Evolutionary conservation across 2,797 vertebrate genomes (phyloP), one percentile per base, ranked within the genome.

Genomic region (Eulemur mongoz): DNA sequence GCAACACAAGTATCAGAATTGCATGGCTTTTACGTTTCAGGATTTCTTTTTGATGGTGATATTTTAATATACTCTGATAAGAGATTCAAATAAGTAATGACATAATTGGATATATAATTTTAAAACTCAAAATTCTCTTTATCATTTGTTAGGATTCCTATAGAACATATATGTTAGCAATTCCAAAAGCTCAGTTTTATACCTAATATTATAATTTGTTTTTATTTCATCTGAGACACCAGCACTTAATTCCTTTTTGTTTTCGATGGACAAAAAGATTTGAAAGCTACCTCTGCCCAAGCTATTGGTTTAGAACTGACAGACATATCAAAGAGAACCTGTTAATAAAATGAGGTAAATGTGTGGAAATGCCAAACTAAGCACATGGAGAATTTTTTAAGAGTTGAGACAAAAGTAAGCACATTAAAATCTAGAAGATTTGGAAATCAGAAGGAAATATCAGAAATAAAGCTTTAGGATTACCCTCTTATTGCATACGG

Each of bases 41-140:
- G 27, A 54, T 82, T 97, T 93, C 23, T 88, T 95, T 94, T 91
- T 54, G 7, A 52, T 79, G 27, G 25, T 85, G 40, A 76, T 92
- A 84, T 90, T 96, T 96, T 83, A 96, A 93, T 95, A 72, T 45
- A 82, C 59, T 87, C 40, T 73, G 80, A n/a, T 48, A 90, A 79
- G 54, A 82, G 2, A 57, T 50, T 94, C 73, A 89, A 95, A 63
- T 65, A 86, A 83, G 18, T 91, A 69, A 91, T 76, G 52, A 45
- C 52, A n/a, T 79, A 79, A 87, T 61, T 89, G 59, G 12, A 18
- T 35, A 59, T 40, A 48, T 35, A 90, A 79, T 80, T 94, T 81
- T 82, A 87, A 86, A 81, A 87, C 5, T 82, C 57, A 91, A 35
- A 70, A 54, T 80, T 84, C 2, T 90, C 35, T 52, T 93, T 59